Percentiles rank a stretch among this genome's conserved stretches.
Evolutionary conservation across 37 sponge, comb jelly and placozoan species (phyloP).

Genomic region (Halichondria panicea): DNA sequence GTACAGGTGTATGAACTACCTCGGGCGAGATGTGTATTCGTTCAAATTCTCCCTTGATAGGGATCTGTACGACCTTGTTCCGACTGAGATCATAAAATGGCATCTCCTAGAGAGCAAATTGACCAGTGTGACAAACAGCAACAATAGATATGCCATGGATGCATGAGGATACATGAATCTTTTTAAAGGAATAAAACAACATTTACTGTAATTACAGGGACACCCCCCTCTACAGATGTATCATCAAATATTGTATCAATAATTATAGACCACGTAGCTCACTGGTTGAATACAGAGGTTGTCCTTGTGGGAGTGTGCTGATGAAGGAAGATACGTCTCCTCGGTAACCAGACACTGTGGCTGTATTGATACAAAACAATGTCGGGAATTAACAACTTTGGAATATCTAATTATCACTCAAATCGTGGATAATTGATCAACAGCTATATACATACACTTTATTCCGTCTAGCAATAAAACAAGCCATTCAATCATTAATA

Average conservation of each 20-base stretch:
- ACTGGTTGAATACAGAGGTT: slow-evolving; percentile 64
- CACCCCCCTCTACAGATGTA: no score
- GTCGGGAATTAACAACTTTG: not conserved
- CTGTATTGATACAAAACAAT: slow-evolving; percentile 1
- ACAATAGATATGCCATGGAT: not conserved
- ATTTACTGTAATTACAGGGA: no score
- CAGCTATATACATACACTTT: no score
- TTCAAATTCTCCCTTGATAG: slow-evolving; percentile 35
- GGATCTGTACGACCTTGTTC: slow-evolving; percentile 20
- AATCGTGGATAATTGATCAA: no score
- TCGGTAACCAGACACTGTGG: slow-evolving; percentile 56
- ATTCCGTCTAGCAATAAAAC: no score
- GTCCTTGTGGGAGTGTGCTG: slow-evolving; percentile 65
- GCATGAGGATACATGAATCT: not conserved
- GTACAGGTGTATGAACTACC: slow-evolving; percentile 7
- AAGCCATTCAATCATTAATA: no score
- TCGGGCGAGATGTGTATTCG: slow-evolving; percentile 43
- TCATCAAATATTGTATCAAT: no score
- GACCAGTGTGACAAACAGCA: no score
- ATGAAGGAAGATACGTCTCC: slow-evolving; percentile 55
- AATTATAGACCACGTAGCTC: slow-evolving; percentile 2
- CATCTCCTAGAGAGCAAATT: slow-evolving; percentile 49
- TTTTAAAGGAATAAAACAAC: no score
- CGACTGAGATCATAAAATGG: slow-evolving; percentile 29
- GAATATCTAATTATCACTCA: not conserved